Percentiles rank a stretch among this genome's conserved stretches.
Evolutionary conservation across 2,797 vertebrate species (phyloP).

Genomic region (Sphenodon punctatus): DNA sequence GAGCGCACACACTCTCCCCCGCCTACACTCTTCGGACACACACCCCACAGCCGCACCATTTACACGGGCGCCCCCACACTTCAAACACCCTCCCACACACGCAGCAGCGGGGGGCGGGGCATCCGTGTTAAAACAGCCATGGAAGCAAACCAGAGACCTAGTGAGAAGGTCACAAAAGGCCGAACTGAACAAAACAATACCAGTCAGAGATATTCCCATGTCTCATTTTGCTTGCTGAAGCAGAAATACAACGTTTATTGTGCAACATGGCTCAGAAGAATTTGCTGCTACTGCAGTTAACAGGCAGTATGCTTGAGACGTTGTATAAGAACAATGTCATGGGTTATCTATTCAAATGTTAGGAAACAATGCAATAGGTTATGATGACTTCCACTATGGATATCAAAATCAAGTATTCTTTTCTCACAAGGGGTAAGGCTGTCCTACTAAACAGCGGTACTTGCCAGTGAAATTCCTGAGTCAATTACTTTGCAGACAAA

Average conservation of each 20-base stretch:
- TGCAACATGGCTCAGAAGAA: background rate
- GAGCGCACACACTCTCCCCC: no score
- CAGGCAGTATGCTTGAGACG: background rate
- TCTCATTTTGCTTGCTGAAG: background rate
- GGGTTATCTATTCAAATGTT: background rate
- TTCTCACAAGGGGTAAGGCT: background rate
- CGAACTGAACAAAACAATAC: background rate
- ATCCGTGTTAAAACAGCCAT: no score
- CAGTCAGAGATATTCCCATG: accelerated
- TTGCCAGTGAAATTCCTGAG: background rate
- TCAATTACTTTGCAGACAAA: no score
- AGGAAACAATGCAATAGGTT: no score
- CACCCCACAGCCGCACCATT: no score
- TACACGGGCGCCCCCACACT: no score
- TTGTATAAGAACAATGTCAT: background rate
- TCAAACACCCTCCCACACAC: no score
- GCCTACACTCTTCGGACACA: no score
- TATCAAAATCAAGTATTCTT: background rate
- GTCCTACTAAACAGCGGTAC: background rate
- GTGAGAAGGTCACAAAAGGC: accelerated
- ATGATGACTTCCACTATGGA: background rate
- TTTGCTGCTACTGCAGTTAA: background rate
- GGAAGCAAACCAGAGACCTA: accelerated
- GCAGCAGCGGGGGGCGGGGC: no score
- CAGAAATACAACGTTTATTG: accelerated